Evolutionary conservation across 2,113 vertebrate species (phyloP).

Genomic region (Patagioenas fasciata): DNA sequence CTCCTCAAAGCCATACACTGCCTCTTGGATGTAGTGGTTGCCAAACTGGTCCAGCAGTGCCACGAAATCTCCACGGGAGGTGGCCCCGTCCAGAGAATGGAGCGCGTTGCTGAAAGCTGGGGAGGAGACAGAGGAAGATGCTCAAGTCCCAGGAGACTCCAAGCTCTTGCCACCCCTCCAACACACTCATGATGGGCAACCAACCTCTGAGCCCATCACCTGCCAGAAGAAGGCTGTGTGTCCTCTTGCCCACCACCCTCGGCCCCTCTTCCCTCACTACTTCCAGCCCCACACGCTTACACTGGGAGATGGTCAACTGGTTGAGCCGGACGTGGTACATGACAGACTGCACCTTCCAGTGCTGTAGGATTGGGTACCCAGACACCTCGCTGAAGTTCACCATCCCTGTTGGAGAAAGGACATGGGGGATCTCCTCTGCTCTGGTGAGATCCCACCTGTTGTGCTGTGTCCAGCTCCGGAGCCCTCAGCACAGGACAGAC

Average conservation of each 20-base stretch:
- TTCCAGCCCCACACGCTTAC: conserved; percentile 68
- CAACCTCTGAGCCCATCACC: neutral
- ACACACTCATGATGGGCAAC: accelerated
- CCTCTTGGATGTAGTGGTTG: conserved; percentile 97
- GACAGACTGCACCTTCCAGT: conserved; percentile 92
- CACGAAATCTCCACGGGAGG: conserved; percentile 88
- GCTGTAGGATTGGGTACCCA: conserved; percentile 92
- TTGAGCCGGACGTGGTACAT: conserved; percentile 95
- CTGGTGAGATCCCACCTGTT: too few species aligned
- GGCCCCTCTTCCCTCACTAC: neutral
- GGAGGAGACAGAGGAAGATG: neutral
- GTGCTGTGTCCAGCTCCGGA: too few species aligned
- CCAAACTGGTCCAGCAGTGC: conserved; percentile 94
- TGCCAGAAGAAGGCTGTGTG: neutral
- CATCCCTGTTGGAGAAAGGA: conserved; percentile 80
- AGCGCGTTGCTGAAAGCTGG: conserved; percentile 92
- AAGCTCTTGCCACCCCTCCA: neutral
- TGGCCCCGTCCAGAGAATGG: conserved; percentile 94
- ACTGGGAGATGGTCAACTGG: conserved; percentile 90
- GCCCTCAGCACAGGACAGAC: too few species aligned
- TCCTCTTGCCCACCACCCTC: neutral
- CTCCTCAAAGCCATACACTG: conserved; percentile 95
- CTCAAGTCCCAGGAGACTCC: neutral
- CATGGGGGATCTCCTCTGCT: neutral
- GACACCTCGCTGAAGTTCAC: conserved; percentile 99